Percentiles rank a stretch among this genome's conserved stretches.
These are phyloP conservation scores for Molorchus minor DNA, from an alignment of 2,888 invertebrate species.

Conservation along the genomic window DNA sequence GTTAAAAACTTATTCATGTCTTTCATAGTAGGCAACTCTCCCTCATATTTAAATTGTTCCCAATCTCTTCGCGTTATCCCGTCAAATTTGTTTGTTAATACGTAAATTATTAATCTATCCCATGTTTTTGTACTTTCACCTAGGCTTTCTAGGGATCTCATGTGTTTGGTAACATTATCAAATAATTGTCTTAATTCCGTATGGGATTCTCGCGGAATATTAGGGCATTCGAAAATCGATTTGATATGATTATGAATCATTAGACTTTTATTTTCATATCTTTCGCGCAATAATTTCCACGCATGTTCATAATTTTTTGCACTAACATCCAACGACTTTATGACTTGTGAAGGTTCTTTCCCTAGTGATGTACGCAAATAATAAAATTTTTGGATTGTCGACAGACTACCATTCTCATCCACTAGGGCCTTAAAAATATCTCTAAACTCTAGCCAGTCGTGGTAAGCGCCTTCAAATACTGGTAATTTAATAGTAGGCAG, in stretches of 20 bases:
- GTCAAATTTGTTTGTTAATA: conserved; percentile 27
- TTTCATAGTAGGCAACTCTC: conserved; percentile 13
- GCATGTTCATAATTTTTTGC: background rate
- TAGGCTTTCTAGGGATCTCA: background rate
- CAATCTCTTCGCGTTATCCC: conserved; percentile 7
- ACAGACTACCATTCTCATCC: background rate
- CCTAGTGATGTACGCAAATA: background rate
- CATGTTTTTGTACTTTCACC: background rate
- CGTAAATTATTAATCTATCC: conserved; percentile 26
- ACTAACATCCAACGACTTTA: background rate
- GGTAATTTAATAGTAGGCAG: background rate
- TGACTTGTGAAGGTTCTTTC: background rate
- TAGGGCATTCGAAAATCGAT: background rate
- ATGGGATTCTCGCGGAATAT: background rate
- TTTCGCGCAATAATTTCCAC: background rate
- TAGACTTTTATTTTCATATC: background rate
- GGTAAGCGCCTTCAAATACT: background rate
- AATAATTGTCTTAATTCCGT: background rate
- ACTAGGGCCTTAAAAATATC: background rate
- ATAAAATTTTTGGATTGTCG: background rate
- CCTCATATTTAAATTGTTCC: background rate
- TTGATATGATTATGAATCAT: background rate
- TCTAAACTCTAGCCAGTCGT: background rate
- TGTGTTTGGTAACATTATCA: background rate
- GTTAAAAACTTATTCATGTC: conserved; percentile 9